Base-by-base conservation (phyloP, 2,113 vertebrate species). In the Perca flavescens region DNA sequence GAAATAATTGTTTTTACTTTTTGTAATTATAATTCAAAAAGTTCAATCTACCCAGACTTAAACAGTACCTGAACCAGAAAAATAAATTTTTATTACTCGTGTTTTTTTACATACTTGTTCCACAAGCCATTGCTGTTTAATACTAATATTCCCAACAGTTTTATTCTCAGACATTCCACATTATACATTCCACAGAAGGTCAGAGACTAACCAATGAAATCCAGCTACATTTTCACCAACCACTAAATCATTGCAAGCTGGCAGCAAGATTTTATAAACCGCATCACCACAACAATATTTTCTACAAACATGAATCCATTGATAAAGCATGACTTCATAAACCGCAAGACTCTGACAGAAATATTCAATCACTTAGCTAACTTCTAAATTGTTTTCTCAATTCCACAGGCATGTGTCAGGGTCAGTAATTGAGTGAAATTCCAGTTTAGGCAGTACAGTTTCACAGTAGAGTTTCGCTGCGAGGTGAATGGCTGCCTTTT, bases 381-480 rank as follows among this genome's bases (percentile, higher is more conserved):
- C 47, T 10, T 83, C 76, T 69, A 76, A 90, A 88, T 88, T 84
- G 86, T 74, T 83, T 28, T 74, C 47, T 80, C 69, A 56, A 72
- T 92, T 91, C 88, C 91, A 68, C 34, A 58, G 22, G 82, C 69
- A 34, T 89, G 89, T 86, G 92, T 93, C 90, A 90, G 80, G 81
- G 79, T 78, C 76, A 17, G 57, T 49, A 70, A 71, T 36, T 46
- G 71, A 83, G 68, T 57, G 58, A 86, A 75, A 89, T 92, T 91
- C 93, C 92, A 78, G 88, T 93, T 90, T 4, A 79, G 90, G 78
- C 87, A 50, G 88, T 88, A 17, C 28, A 3, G 77, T 88, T 86
- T 88, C 77, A 73, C 54, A 60, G 69, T 50, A 1, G 58, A 86
- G 88, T 88, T 91, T 92, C 82, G 19, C 69, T 60, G 53, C 6